phyloP scores from a whole-genome alignment of 2,113 vertebrate genomes.

The Elanus axillaris region DNA sequence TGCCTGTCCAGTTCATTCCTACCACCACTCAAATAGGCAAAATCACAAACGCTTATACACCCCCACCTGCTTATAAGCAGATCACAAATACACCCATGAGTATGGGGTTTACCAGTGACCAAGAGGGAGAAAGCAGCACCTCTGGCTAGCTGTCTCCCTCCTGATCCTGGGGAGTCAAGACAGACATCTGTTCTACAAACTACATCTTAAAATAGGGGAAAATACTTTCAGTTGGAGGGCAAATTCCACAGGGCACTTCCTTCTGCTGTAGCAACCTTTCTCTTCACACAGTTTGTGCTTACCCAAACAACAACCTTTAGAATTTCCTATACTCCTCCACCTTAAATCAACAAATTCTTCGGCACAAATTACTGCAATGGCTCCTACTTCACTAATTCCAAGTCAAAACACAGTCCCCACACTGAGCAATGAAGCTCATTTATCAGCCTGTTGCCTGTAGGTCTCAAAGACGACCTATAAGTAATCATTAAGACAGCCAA shows the following conservation, averaged over 20 bases:
- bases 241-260: background rate
- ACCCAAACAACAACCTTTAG: background rate
- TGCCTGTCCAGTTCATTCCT: background rate
- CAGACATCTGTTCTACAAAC: background rate
- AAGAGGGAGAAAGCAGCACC: background rate
- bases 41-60: background rate
- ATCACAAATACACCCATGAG: background rate
- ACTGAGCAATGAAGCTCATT: background rate
- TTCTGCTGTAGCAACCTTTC: background rate
- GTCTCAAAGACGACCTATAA: background rate
- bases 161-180: background rate
- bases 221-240: background rate
- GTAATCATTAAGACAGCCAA: background rate
- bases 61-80: background rate
- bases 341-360: background rate
- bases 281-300: background rate
- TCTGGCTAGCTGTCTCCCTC: background rate
- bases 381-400: background rate
- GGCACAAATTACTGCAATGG: background rate
- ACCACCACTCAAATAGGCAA: background rate
- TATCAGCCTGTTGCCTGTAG: background rate
- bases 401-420: background rate
- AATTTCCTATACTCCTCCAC: background rate
- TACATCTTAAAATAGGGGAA: background rate
- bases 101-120: background rate